phyloP scores from a whole-genome alignment of 2,113 vertebrate species.

The Rhea americana region DNA sequence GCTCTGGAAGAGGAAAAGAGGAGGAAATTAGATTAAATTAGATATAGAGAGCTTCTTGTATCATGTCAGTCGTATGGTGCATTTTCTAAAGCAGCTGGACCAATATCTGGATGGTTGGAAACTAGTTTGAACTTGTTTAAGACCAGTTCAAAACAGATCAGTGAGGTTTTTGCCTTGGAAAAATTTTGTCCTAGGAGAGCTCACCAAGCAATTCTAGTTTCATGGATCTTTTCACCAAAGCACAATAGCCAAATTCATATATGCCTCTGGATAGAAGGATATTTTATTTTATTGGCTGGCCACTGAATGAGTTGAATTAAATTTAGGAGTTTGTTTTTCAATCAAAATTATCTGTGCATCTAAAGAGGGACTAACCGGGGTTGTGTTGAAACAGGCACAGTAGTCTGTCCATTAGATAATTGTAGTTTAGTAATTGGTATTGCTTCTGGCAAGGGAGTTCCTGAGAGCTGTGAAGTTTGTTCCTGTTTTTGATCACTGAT shows the following conservation, averaged over 20 bases:
- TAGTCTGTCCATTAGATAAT: neutral
- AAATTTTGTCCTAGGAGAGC: neutral
- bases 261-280: neutral
- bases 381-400: neutral
- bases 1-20: slow-evolving; percentile 47
- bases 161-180: neutral
- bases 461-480: neutral
- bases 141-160: neutral
- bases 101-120: neutral
- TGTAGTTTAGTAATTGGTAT: neutral
- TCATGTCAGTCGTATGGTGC: accelerated
- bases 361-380: neutral
- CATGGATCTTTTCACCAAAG: neutral
- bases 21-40: neutral
- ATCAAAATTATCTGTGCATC: neutral
- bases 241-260: neutral
- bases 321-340: neutral
- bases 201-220: neutral
- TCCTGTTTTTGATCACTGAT: neutral
- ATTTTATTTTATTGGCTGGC: neutral
- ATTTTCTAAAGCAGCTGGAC: neutral
- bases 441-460: neutral
- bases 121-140: neutral
- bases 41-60: neutral
- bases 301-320: neutral